phyloP scores from a whole-genome alignment of 2,797 vertebrate genomes.

The Cuniculus paca region DNA sequence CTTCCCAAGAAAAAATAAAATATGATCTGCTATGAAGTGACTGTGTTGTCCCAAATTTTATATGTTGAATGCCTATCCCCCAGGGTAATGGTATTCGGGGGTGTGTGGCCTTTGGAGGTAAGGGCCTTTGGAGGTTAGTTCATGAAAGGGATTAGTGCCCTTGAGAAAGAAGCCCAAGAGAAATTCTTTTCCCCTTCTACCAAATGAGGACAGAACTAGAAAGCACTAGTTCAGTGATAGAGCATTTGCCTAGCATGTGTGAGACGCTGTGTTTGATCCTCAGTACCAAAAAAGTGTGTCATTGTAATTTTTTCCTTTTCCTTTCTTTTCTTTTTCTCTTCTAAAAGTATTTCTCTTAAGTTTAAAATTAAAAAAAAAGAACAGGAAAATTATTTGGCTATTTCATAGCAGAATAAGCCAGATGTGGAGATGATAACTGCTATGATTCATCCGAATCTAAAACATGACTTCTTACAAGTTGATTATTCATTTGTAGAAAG shows the following conservation, averaged over 20 bases:
- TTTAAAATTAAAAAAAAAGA: slow-evolving; percentile 57
- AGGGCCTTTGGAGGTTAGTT: not conserved
- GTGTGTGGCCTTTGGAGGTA: not conserved
- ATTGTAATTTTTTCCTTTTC: not conserved
- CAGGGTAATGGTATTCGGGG: not conserved
- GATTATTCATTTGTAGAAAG: slow-evolving; percentile 30
- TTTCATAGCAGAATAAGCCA: slow-evolving; percentile 1
- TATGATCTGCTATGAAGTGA: not conserved
- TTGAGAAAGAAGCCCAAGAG: not conserved
- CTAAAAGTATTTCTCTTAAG: not conserved
- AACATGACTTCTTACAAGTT: slow-evolving; percentile 12
- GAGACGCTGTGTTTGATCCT: not conserved
- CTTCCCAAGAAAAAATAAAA: not conserved
- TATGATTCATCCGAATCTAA: not conserved
- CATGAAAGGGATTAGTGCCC: not conserved
- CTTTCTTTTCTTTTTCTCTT: not conserved
- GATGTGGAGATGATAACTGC: not conserved
- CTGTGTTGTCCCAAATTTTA: not conserved
- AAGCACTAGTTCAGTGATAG: not conserved
- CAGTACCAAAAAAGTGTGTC: not conserved
- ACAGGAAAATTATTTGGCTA: not conserved
- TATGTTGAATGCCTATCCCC: not conserved
- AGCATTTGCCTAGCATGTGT: not conserved
- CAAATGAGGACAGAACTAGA: not conserved
- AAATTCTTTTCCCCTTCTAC: not conserved